Evolutionary conservation across 2,113 vertebrate species (phyloP).

Genomic region (Melanocharis versteri): DNA sequence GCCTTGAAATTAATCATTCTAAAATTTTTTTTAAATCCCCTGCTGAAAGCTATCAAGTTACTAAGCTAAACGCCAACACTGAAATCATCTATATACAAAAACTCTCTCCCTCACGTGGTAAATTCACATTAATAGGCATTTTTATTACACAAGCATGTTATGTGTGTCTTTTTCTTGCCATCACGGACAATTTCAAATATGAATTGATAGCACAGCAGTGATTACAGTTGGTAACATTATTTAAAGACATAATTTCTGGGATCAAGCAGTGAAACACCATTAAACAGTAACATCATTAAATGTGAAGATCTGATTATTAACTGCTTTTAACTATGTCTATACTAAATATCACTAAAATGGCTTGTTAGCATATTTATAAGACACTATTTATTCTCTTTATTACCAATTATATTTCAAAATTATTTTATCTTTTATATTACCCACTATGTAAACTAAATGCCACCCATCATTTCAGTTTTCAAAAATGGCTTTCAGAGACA

Average conservation of each 20-base stretch:
- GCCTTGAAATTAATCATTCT: constrained; percentile 11
- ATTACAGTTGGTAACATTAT: background rate
- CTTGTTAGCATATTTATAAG: constrained; percentile 57
- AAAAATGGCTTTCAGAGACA: constrained; percentile 29
- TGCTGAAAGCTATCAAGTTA: background rate
- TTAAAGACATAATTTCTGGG: constrained; percentile 23
- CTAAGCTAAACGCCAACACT: background rate
- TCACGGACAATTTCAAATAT: background rate
- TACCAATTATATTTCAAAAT: constrained; percentile 48
- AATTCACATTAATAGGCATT: background rate
- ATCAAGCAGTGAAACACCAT: constrained; percentile 13
- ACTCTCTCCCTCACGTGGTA: background rate
- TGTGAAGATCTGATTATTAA: constrained; percentile 54
- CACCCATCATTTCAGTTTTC: constrained; percentile 37
- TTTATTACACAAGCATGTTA: background rate
- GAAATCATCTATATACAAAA: background rate
- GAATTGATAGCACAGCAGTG: background rate
- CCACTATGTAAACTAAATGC: constrained; percentile 57
- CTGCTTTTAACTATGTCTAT: constrained; percentile 26
- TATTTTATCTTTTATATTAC: constrained; percentile 41
- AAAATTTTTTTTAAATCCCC: background rate
- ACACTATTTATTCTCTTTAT: constrained; percentile 57
- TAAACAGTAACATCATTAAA: constrained; percentile 10
- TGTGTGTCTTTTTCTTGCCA: background rate
- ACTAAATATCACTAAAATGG: constrained; percentile 36